Conservation (phyloP, 2,797 vertebrate species). For the Karalla daura region DNA sequence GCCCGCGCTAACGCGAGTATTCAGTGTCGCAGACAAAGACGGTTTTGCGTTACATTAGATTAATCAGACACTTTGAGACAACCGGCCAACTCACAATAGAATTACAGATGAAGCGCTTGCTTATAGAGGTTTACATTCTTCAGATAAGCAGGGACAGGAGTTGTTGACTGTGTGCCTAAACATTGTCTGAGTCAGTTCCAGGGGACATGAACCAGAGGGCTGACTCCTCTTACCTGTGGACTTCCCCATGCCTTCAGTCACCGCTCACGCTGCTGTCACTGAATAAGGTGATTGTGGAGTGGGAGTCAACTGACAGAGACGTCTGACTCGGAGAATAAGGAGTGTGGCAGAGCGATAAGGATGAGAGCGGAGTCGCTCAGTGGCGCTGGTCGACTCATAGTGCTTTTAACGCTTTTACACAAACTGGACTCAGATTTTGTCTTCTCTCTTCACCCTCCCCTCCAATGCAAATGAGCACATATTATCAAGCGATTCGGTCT, state of each 20-base stretch:
- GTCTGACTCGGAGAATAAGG: slow-evolving; percentile 27
- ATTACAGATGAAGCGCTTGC: slow-evolving; percentile 78
- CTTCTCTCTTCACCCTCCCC: not conserved
- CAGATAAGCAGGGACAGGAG: slow-evolving; percentile 76
- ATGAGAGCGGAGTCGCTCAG: slow-evolving; percentile 25
- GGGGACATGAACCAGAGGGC: slow-evolving; percentile 58
- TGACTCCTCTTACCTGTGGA: slow-evolving; percentile 68
- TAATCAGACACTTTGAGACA: slow-evolving; percentile 80
- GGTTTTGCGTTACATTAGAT: slow-evolving; percentile 78
- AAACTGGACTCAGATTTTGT: slow-evolving; percentile 21
- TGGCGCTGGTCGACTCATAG: not conserved
- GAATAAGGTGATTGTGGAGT: slow-evolving; percentile 54
- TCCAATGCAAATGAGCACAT: not conserved
- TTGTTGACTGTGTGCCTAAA: slow-evolving; percentile 76
- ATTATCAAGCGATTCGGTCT: not conserved
- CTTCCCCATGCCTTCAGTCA: slow-evolving; percentile 74
- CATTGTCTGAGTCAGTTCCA: slow-evolving; percentile 71
- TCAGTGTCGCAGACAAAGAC: slow-evolving; percentile 76
- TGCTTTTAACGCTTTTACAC: too few species aligned
- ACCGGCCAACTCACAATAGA: slow-evolving; percentile 78
- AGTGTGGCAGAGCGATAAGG: slow-evolving; percentile 28
- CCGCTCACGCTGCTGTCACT: slow-evolving; percentile 37
- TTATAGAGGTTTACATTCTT: slow-evolving; percentile 78
- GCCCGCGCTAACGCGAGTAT: slow-evolving; percentile 69
- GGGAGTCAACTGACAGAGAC: not conserved